Conservation (phyloP, 2,888 invertebrate genomes). For the Agrotis clavis region DNA sequence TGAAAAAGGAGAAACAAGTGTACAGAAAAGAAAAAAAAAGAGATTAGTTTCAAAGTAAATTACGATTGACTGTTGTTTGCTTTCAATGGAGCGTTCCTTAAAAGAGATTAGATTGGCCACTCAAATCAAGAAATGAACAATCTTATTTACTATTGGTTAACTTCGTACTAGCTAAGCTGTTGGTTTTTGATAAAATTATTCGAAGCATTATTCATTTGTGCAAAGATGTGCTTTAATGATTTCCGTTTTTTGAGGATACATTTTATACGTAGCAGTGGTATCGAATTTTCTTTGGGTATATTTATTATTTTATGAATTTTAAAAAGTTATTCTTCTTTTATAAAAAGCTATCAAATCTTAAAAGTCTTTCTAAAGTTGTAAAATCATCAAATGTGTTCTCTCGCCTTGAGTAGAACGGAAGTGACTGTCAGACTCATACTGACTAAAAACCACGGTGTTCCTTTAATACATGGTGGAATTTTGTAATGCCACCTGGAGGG, state of each 20-base stretch:
- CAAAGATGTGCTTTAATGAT: slow-evolving; percentile 5
- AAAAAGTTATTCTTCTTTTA: too few species aligned
- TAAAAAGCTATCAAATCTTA: too few species aligned
- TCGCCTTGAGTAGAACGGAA: too few species aligned
- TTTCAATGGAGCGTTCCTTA: slow-evolving; percentile 57
- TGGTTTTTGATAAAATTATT: slow-evolving; percentile 60
- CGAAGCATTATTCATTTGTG: slow-evolving; percentile 61
- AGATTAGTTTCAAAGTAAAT: slow-evolving; percentile 58
- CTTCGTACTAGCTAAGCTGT: slow-evolving; percentile 58
- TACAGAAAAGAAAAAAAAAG: slow-evolving; percentile 25
- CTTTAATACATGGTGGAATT: too few species aligned
- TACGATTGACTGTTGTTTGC: slow-evolving; percentile 59
- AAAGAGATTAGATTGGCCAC: slow-evolving; percentile 64
- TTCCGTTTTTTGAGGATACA: not conserved
- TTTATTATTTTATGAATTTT: too few species aligned
- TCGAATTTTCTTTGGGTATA: too few species aligned
- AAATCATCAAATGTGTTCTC: too few species aligned
- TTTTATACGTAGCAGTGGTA: too few species aligned
- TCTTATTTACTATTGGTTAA: slow-evolving; percentile 54
- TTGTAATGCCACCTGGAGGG: too few species aligned
- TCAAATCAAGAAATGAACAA: slow-evolving; percentile 68
- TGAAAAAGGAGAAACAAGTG: slow-evolving; percentile 38
- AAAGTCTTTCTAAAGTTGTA: too few species aligned
- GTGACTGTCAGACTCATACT: too few species aligned
- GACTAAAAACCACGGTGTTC: too few species aligned